Evolutionary conservation across 2,113 vertebrate species (phyloP).

Genomic region (Indri indri): DNA sequence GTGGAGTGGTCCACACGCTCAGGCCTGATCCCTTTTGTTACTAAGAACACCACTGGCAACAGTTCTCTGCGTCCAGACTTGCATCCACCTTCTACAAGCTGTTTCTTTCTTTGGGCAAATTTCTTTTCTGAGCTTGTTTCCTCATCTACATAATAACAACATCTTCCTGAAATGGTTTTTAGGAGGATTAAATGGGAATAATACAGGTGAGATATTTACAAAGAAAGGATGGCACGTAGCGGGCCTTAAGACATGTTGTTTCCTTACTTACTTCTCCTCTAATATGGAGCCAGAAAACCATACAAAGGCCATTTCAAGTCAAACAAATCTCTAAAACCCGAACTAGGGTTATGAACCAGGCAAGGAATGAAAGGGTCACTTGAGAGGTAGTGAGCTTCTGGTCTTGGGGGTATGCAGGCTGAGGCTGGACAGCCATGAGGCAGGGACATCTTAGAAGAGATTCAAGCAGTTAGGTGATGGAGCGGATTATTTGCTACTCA

Average conservation of each 20-base stretch:
- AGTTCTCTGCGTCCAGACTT: not conserved
- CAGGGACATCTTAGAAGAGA: not conserved
- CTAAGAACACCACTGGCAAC: not conserved
- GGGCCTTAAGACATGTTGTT: not conserved
- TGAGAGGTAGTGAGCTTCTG: not conserved
- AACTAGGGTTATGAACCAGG: not conserved
- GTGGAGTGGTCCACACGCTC: accelerated
- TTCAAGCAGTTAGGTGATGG: too few species aligned
- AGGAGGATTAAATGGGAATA: not conserved
- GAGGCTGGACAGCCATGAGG: too few species aligned
- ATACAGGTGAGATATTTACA: not conserved
- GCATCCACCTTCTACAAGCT: not conserved
- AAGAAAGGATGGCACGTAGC: not conserved
- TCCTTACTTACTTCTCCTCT: not conserved
- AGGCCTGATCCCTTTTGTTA: not conserved
- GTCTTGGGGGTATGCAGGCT: too few species aligned
- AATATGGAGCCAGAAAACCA: not conserved
- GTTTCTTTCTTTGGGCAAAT: not conserved
- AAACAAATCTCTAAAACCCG: not conserved
- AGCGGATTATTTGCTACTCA: not conserved
- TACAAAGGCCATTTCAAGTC: not conserved
- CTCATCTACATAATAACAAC: not conserved
- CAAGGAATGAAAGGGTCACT: not conserved
- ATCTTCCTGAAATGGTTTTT: not conserved
- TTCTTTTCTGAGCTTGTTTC: not conserved